Conservation (phyloP, 1,140 invertebrate species). For the Bemisia tabaci region DNA sequence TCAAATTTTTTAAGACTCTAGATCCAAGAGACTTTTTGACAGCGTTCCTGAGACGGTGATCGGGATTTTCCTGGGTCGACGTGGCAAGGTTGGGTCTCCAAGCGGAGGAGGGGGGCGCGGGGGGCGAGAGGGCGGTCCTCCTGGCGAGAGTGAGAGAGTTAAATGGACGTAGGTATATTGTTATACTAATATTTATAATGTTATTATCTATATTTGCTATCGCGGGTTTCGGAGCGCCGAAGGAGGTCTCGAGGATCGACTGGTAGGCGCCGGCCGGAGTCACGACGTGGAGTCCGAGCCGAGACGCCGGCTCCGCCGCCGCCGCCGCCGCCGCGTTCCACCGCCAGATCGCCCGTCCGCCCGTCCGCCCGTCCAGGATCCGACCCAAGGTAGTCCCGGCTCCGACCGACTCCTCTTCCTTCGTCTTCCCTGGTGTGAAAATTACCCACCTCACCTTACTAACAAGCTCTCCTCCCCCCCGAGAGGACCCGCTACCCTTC, state of each 20-base stretch:
- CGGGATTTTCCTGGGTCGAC: too few species aligned
- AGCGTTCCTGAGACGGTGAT: too few species aligned
- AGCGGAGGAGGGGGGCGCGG: not conserved
- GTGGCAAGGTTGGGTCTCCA: too few species aligned
- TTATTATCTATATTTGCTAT: not conserved
- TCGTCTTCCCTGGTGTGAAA: not conserved
- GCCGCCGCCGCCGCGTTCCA: not conserved
- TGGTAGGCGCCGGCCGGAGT: not conserved
- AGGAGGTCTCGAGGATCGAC: not conserved
- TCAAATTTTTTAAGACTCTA: too few species aligned
- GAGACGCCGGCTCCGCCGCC: too few species aligned
- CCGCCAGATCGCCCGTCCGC: too few species aligned
- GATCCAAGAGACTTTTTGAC: too few species aligned
- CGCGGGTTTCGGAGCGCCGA: not conserved
- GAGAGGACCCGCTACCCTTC: too few species aligned
- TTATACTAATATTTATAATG: constrained; percentile 1
- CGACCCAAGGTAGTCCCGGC: not conserved
- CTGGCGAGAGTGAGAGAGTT: not conserved
- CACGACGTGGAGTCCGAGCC: not conserved
- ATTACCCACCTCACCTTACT: not conserved
- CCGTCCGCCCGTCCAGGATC: too few species aligned
- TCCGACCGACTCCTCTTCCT: not conserved
- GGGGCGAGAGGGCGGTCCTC: too few species aligned
- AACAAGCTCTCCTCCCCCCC: too few species aligned
- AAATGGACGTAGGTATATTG: not conserved